A percentile compares a stretch with the other conserved stretches of the same genome.
Conservation (phyloP, 2,113 vertebrate genomes). For the Lepus europaeus region DNA sequence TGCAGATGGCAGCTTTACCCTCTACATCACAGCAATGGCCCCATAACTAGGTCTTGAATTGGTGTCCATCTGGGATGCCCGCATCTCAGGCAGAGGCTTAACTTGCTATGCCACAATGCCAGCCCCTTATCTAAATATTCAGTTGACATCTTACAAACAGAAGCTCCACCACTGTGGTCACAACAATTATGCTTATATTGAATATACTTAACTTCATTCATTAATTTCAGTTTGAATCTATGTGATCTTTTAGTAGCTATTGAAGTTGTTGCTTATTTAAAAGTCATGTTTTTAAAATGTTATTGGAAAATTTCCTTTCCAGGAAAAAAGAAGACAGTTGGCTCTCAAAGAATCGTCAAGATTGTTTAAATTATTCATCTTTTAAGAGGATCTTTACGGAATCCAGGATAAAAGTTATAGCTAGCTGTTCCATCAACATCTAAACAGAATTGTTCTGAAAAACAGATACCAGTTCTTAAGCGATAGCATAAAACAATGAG, state of each 20-base stretch:
- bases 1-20: too few relatives aligned
- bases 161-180: fast-evolving
- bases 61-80: too few relatives aligned
- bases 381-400: conserved; percentile 27
- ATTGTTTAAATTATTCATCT: conserved; percentile 49
- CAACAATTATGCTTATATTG: not conserved
- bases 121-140: not conserved
- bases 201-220: conserved; percentile 28
- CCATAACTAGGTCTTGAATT: too few relatives aligned
- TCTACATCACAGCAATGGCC: too few relatives aligned
- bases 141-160: not conserved
- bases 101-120: too few relatives aligned
- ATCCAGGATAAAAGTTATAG: not conserved
- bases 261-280: not conserved
- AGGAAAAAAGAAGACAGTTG: not conserved
- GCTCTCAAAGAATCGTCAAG: not conserved
- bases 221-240: not conserved
- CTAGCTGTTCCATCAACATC: conserved; percentile 13
- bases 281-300: not conserved
- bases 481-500: not conserved
- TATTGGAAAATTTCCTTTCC: not conserved
- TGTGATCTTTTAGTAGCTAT: too few relatives aligned
- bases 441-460: conserved; percentile 23
- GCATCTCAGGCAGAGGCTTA: too few relatives aligned
- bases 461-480: conserved; percentile 14